Percentiles rank a stretch among this genome's conserved stretches.
These are phyloP conservation scores for Ctena decussata DNA, from an alignment of 2,888 invertebrate species.

Conservation along the genomic window DNA sequence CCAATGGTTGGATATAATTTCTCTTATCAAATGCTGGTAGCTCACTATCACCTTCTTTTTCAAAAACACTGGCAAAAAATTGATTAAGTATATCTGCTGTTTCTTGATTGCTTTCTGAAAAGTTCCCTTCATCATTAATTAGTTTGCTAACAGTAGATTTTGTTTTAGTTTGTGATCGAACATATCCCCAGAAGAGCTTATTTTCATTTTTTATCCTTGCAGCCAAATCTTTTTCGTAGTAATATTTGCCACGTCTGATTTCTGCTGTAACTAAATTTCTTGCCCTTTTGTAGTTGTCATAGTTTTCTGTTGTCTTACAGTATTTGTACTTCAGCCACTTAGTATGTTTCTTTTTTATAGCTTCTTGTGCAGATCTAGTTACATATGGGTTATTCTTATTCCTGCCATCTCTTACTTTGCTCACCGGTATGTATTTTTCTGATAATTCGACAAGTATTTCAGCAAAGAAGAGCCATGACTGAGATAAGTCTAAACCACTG, in stretches of 20 bases:
- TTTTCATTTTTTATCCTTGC: background rate
- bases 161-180: background rate
- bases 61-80: background rate
- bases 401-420: background rate
- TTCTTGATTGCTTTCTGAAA: background rate
- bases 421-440: background rate
- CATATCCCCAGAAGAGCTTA: conserved; percentile 3
- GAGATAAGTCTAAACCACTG: background rate
- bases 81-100: background rate
- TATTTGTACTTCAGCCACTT: conserved; percentile 5
- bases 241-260: background rate
- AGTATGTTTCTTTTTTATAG: background rate
- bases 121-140: background rate
- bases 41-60: too few relatives aligned
- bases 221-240: background rate
- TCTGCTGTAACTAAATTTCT: background rate
- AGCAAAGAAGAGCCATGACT: background rate
- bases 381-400: background rate
- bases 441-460: background rate
- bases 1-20: background rate
- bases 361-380: background rate
- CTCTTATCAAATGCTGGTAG: too few relatives aligned
- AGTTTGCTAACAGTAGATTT: background rate
- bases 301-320: background rate
- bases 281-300: background rate